Base-by-base conservation (phyloP, 2,888 invertebrate genomes). In the Lepidocyrtinus sp. region DNA sequence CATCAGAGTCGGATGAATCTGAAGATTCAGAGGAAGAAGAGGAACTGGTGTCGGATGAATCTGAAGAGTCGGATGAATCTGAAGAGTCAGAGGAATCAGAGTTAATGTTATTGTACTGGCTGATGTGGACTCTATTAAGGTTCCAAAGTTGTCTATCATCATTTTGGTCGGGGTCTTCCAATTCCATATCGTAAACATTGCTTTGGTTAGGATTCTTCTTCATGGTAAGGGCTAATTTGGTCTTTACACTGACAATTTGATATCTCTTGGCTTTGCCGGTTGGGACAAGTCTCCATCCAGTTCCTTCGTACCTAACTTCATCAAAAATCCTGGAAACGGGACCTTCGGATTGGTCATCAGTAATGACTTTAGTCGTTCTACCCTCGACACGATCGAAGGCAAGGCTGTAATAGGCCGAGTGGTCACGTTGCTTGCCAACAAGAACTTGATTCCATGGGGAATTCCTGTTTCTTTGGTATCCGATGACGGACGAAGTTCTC, bases 371-470 rank as follows among this genome's bases (percentile, higher is more conserved):
- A 24, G 68, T 59, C 19, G 61, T 24, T 25, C 62, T 63, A 5
- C 63, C 22, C 19, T 75, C 50, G 19, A 67, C 50, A 36, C 70
- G 70, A 55, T 76, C 76, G 19, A 76, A 76, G 17, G 55, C 50
- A 26, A 70, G 45, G 36, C 17, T 55, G 70, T 64, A 76, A 59
- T 76, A 76, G 17, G 21, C 3, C 50, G 36, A 1, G 62, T 75
- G 50, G 21, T 19, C 59, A n/a, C 62, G 46, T 55, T 55, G 70
- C 55, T 64, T 46, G 27, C 55, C 64, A 36, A 70, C 63, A 21
- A 76, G 64, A 17, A 70, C 70, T 76, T 76, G 76, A 45, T 64
- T 55, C 76, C 76, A 76, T 70, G 70, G 64, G 9, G 24, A 36
- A 9, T 27, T 19, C 0, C 17, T 1, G n/a, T 45, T 9, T 67